Conservation (phyloP, 2,113 vertebrate genomes). For the Aegypius monachus region DNA sequence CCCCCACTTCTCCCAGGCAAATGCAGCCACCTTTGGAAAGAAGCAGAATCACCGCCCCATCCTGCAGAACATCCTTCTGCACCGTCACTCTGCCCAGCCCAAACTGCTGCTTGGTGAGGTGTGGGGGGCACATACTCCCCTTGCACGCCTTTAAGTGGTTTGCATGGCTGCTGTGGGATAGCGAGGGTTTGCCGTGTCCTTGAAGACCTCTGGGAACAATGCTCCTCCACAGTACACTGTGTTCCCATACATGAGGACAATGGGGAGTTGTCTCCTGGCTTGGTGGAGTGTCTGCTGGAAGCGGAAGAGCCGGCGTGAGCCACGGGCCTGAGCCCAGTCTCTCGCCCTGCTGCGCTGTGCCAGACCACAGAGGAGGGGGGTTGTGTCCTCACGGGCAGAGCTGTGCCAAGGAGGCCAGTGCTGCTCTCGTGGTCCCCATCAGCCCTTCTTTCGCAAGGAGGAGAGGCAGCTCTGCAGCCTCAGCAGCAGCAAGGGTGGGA, state of each 20-base stretch:
- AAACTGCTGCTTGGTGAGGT: background rate
- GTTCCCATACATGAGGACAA: background rate
- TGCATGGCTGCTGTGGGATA: background rate
- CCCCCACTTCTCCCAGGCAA: background rate
- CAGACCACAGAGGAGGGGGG: background rate
- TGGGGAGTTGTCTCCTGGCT: background rate
- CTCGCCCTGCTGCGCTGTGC: background rate
- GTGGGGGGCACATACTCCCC: background rate
- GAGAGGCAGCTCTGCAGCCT: background rate
- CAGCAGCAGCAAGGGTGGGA: background rate
- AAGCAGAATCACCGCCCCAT: fast-evolving
- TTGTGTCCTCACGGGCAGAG: background rate
- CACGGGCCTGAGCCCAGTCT: background rate
- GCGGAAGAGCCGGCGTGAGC: fast-evolving
- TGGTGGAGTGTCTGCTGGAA: background rate
- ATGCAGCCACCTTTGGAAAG: background rate
- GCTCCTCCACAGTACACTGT: fast-evolving
- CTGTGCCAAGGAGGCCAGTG: background rate
- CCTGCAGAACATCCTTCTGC: background rate
- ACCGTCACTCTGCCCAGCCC: background rate
- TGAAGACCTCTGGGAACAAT: background rate
- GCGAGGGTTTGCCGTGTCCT: background rate
- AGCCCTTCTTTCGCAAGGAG: background rate
- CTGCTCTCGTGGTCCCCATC: fast-evolving
- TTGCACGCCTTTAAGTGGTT: background rate